These are phyloP conservation scores for Drosophila persimilis DNA, from an alignment of 1,140 invertebrate species.

Conservation along the genomic window DNA sequence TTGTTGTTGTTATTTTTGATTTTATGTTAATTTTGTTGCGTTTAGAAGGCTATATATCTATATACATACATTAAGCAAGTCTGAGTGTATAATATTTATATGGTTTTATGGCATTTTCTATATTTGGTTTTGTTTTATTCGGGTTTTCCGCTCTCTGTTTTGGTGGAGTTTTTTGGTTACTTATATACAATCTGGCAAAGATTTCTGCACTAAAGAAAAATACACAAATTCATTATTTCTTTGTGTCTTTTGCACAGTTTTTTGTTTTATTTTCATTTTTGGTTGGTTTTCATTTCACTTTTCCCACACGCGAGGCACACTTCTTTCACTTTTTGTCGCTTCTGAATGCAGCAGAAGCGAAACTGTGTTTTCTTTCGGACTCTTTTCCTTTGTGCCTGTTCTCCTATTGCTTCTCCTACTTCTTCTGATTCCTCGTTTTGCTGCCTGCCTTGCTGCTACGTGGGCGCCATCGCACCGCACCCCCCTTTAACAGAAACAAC, in stretches of 20 bases:
- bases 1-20: conserved; percentile 16
- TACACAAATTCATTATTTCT: conserved; percentile 15
- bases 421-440: conserved; percentile 49
- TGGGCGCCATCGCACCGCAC: conserved; percentile 60
- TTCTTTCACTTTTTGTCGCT: conserved; percentile 16
- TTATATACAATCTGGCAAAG: conserved; percentile 70
- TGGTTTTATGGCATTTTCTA: conserved; percentile 27
- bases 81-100: conserved; percentile 57
- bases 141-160: conserved; percentile 38
- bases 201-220: conserved; percentile 62
- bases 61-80: conserved; percentile 51
- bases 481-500: conserved; percentile 47
- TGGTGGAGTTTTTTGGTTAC: conserved; percentile 70
- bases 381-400: conserved; percentile 34
- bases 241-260: not conserved
- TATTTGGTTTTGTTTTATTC: conserved; percentile 36
- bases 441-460: conserved; percentile 39
- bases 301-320: conserved; percentile 8
- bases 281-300: not conserved
- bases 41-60: conserved; percentile 53
- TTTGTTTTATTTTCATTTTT: not conserved
- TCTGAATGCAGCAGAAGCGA: no score
- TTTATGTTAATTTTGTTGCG: no score
- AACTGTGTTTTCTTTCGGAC: no score
- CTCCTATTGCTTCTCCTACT: conserved; percentile 17